Evolutionary conservation across 2,797 vertebrate genomes (phyloP).

Genomic region (Acanthurus leucopareius): DNA sequence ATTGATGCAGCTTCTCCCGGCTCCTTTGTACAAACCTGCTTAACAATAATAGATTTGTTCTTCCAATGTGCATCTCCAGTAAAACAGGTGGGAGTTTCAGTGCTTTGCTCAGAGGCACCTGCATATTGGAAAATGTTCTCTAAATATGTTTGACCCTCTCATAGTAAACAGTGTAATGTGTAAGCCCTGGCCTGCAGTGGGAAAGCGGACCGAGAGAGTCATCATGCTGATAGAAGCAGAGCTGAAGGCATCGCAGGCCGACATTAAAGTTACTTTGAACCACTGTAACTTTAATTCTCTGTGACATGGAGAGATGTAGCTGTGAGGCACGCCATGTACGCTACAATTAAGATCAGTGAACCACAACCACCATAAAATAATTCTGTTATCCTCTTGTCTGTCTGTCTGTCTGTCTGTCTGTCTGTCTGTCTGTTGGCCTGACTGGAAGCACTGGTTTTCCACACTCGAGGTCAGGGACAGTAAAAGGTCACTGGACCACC

Average conservation of each 20-base stretch:
- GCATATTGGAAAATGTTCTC: constrained; percentile 31
- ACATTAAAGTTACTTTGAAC: constrained; percentile 70
- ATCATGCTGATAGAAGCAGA: constrained; percentile 37
- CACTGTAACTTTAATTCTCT: constrained; percentile 75
- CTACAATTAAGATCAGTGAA: constrained; percentile 71
- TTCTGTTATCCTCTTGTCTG: constrained; percentile 35
- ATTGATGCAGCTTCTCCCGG: neutral
- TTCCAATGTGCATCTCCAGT: constrained; percentile 1
- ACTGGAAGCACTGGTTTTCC: constrained; percentile 48
- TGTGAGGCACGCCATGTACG: constrained; percentile 69
- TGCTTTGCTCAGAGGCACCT: constrained; percentile 17
- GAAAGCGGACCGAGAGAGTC: constrained; percentile 31
- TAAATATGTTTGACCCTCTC: constrained; percentile 36
- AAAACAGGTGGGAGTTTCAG: constrained; percentile 28
- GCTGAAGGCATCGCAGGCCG: constrained; percentile 51
- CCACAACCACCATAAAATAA: constrained; percentile 51
- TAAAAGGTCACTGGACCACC: constrained; percentile 48
- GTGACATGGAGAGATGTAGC: constrained; percentile 74
- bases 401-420: constrained; percentile 11
- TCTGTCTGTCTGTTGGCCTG: constrained; percentile 30
- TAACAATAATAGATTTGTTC: neutral
- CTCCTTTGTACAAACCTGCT: neutral
- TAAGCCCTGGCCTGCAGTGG: constrained; percentile 39
- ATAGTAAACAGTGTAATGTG: constrained; percentile 53
- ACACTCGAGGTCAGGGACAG: constrained; percentile 60